Conservation (phyloP, 1,140 invertebrate genomes). For the Geopemphigus sp. region DNA sequence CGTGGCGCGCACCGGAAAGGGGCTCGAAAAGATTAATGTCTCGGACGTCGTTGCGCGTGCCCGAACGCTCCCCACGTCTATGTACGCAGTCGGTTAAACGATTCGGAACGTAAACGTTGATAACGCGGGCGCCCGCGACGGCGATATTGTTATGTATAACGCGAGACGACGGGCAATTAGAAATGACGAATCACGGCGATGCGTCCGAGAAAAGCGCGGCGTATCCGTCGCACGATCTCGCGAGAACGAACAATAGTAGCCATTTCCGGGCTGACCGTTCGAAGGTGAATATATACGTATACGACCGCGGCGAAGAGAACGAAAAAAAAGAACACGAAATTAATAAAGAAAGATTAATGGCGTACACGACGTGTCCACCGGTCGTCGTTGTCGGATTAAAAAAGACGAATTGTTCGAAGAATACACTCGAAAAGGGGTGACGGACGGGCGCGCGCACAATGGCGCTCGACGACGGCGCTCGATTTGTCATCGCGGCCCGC, state of each 20-base stretch:
- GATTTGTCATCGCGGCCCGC: background rate
- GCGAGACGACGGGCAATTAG: background rate
- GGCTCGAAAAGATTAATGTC: background rate
- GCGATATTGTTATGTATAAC: background rate
- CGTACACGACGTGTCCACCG: background rate
- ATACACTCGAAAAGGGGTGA: background rate
- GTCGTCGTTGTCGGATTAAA: constrained; percentile 18
- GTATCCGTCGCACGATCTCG: too few relatives aligned
- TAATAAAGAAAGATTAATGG: constrained; percentile 19
- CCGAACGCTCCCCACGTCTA: background rate
- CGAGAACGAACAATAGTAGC: too few relatives aligned
- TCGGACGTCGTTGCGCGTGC: background rate
- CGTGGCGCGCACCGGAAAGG: background rate
- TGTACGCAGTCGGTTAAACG: background rate
- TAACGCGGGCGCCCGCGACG: background rate
- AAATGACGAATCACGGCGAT: background rate
- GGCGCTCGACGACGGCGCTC: constrained; percentile 9
- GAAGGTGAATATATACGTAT: background rate
- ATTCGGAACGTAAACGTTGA: background rate
- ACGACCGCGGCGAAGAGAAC: background rate
- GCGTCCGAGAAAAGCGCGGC: too few relatives aligned
- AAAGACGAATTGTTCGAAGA: constrained; percentile 15
- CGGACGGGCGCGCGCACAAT: background rate
- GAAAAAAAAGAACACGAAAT: background rate
- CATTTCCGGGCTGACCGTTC: background rate